Evolutionary conservation across 2,797 vertebrate genomes (phyloP).

Genomic region (Falco cherrug): DNA sequence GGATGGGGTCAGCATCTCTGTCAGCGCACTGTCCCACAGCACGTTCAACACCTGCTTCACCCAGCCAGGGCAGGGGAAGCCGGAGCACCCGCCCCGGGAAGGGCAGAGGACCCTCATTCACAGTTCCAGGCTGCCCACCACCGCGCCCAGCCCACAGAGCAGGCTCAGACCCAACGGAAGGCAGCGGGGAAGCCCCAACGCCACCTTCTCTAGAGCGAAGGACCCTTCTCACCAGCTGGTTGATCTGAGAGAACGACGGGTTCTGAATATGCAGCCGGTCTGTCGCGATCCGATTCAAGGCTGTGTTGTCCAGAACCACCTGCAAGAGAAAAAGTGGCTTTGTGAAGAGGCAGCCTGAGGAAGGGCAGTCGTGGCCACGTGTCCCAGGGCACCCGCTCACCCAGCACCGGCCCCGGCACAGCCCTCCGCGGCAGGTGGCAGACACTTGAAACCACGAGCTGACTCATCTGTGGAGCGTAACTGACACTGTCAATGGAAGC

Average conservation of each 20-base stretch:
- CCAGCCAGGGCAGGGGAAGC: rapidly evolving
- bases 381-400: not conserved
- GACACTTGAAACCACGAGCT: constrained; percentile 8
- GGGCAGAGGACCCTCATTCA: not conserved
- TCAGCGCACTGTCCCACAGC: rapidly evolving
- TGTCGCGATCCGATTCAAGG: constrained; percentile 94
- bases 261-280: constrained; percentile 97
- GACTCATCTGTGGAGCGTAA: constrained; percentile 19
- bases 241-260: constrained; percentile 97
- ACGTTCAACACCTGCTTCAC: rapidly evolving
- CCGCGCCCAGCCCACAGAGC: rapidly evolving
- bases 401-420: not conserved
- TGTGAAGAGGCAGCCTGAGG: not conserved
- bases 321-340: constrained; percentile 41
- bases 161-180: not conserved
- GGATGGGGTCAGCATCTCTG: rapidly evolving
- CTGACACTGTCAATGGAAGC: constrained; percentile 5
- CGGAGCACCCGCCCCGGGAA: rapidly evolving
- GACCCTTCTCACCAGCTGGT: constrained; percentile 89
- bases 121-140: not conserved
- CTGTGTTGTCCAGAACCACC: constrained; percentile 97
- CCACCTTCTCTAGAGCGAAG: not conserved
- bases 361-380: not conserved
- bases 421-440: not conserved
- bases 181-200: not conserved